These are phyloP conservation scores for Epirrhoe tristata DNA, from an alignment of 2,888 invertebrate species.

Conservation along the genomic window DNA sequence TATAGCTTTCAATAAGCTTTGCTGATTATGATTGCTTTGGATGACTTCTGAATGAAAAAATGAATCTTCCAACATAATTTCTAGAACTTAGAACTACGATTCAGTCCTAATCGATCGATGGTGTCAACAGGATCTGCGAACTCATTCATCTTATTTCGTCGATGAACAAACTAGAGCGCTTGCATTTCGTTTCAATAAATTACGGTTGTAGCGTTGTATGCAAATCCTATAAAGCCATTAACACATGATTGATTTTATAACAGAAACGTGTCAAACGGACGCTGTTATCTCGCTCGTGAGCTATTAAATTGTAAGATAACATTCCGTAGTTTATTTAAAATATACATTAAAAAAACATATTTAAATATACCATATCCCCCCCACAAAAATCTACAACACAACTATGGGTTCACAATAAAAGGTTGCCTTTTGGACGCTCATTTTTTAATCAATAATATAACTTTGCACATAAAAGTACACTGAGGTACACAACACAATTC, in stretches of 20 bases:
- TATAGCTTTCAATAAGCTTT: too few species aligned
- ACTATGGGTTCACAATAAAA: too few species aligned
- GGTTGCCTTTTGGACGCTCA: too few species aligned
- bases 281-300: conserved; percentile 40
- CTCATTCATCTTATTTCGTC: conserved; percentile 27
- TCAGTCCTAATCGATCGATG: background rate
- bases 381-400: background rate
- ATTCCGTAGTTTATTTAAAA: conserved; percentile 4
- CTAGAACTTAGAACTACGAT: background rate
- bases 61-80: too few species aligned
- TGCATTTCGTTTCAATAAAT: conserved; percentile 29
- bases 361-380: background rate
- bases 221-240: conserved; percentile 40
- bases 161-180: conserved; percentile 18
- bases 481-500: too few species aligned
- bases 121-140: conserved; percentile 14
- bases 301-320: conserved; percentile 29
- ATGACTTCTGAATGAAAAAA: too few species aligned
- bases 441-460: too few species aligned
- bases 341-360: background rate
- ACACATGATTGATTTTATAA: conserved; percentile 38
- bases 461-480: too few species aligned
- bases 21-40: too few species aligned
- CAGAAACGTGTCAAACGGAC: conserved; percentile 40
- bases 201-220: conserved; percentile 31